Evolutionary conservation across 2,113 vertebrate species (phyloP), one percentile per base, ranked within the genome.

Genomic region (Eonycteris spelaea): DNA sequence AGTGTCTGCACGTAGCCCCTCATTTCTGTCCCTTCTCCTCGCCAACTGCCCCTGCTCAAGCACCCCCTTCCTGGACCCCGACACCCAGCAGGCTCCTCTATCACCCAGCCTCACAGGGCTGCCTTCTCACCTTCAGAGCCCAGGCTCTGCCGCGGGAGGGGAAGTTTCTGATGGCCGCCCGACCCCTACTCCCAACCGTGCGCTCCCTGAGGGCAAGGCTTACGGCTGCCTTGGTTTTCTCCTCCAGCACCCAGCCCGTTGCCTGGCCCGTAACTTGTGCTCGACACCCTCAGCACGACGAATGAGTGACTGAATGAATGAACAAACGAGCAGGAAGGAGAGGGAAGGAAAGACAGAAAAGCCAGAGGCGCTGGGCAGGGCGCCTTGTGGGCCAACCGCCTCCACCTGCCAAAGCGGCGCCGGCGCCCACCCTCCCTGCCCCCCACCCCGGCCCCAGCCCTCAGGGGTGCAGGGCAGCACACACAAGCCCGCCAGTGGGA

Each of bases 391-490:
- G 74, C 21, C 80, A 28, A 4, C 13, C 6, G 5, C 7, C 3
- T 9, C 16, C 7, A 1, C 21, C 45, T 5, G 0, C 43, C 30
- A 3, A 24, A 45, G 75, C 21, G 40, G 26, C 1, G 8, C 70
- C 43, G 24, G 0, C 0, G 43, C 26, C 94, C 22, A 16, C 5
- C 35, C 38, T n/a, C 59, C 90, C 21, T 5, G 16, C 51, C 48
- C 30, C 43, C n/a, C 9, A 6, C 7, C 0, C 18, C 40, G 30
- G 67, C 83, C 38, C 30, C 7, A 1, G 12, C 73, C 35, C 30
- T 18, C 38, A 1, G 0, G 21, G 45, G 24, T 7, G 13, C 30
- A 61, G 59, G 28, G 28, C n/a, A 18, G n/a, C 38, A 3, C 35
- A 24, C 13, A 4, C 48, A 28, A 21, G 63, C 48, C n/a, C 67